A percentile compares a stretch with the other conserved stretches of the same genome.
phyloP scores from a whole-genome alignment of 2,113 vertebrate species.

The Macroglossus sobrinus region DNA sequence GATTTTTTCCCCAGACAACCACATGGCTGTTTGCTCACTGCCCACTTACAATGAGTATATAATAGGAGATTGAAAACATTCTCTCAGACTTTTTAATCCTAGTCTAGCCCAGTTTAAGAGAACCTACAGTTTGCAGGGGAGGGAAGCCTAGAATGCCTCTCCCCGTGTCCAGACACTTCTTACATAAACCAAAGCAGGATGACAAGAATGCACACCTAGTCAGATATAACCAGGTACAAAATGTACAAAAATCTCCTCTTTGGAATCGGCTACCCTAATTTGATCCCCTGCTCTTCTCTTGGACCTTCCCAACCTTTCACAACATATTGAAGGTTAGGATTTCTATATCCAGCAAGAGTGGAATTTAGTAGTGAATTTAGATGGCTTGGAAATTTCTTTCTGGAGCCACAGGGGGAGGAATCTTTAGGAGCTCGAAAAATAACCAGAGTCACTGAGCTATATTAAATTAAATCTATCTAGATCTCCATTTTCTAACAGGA shows the following conservation, averaged over 20 bases:
- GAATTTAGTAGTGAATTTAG: constrained; percentile 22
- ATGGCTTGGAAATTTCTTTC: constrained; percentile 64
- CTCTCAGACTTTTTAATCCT: constrained; percentile 31
- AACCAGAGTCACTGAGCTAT: constrained; percentile 54
- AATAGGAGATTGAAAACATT: constrained; percentile 26
- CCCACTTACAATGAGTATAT: constrained; percentile 7
- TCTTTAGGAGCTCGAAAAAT: constrained; percentile 45
- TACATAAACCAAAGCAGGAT: constrained; percentile 42
- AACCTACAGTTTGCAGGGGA: constrained; percentile 20
- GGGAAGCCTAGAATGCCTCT: constrained; percentile 30
- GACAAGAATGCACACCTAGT: constrained; percentile 12
- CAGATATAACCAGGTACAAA: constrained; percentile 26
- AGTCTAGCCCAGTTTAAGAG: constrained; percentile 49
- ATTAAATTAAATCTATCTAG: neutral
- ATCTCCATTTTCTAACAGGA: constrained; percentile 13
- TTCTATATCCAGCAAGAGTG: neutral
- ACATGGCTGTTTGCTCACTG: constrained; percentile 50
- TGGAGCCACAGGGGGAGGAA: constrained; percentile 9
- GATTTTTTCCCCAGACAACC: constrained; percentile 47
- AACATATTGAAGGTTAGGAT: constrained; percentile 1
- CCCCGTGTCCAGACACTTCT: constrained; percentile 44
- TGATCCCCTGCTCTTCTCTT: constrained; percentile 11
- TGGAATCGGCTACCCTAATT: constrained; percentile 20
- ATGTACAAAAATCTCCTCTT: neutral
- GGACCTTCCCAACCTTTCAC: constrained; percentile 13